Evolutionary conservation across 2,888 invertebrate species (phyloP), one percentile per base, ranked within the genome.

Genomic region (Cheilosia grossa): DNA sequence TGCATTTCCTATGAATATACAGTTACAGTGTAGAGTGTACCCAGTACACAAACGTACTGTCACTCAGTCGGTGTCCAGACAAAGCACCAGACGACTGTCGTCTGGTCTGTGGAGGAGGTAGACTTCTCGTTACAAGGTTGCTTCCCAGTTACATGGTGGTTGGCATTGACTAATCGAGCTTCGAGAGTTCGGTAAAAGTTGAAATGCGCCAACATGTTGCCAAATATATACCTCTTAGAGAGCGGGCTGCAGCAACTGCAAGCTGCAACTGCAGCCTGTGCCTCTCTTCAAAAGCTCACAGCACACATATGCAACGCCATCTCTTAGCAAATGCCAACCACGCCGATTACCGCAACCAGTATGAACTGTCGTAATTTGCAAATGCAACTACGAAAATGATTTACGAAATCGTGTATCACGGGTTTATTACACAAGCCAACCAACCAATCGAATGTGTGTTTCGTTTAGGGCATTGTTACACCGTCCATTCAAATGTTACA

Each of bases 371-470:
- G 83, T 66, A 80, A 80, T 61, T 79, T 64, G 61, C 77, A 56
- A 74, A 79, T 49, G 67, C 56, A 42, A 59, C 49, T 61, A 61
- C 15, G 40, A 72, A 67, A 78, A 53, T 33, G 19, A 59, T 75
- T 85, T 81, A 81, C 75, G 75, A 81, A 85, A 85, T 77, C 67
- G 54, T 63, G 81, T 53, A 30, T 59, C 33, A 7, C 40, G 70
- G 42, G 17, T 72, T 72, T 73, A 30, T 85, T 85, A 75, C 85
- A 85, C 81, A 85, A 85, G 74, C 59, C 21, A 37, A 47, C 54
- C 30, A 30, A 2, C 9, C 63, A 74, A 9, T 33, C 59, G n/a
- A 47, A 10, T 49, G 42, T 70, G 53, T 58, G 17, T 47, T 47
- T 47, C 17, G 19, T 75, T 74, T 47, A 54, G 70, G 78, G 70